Percentiles rank a stretch among this genome's conserved stretches.
These are phyloP conservation scores for Anastatus disparis DNA, from an alignment of 1,140 invertebrate species.

Conservation along the genomic window DNA sequence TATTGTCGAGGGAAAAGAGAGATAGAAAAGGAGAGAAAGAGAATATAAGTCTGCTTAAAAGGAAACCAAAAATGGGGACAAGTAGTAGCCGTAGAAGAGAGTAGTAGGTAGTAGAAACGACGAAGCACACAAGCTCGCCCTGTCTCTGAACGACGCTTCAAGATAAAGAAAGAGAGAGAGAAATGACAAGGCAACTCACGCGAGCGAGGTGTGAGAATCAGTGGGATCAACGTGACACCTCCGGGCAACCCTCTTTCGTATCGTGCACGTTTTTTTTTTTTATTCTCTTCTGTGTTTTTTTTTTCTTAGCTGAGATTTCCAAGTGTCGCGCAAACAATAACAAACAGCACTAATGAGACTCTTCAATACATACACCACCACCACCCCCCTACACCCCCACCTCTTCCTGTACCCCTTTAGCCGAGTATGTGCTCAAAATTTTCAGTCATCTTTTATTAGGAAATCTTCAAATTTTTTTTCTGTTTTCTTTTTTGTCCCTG, in stretches of 20 bases:
- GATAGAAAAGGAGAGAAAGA: no score
- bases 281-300: conserved; percentile 9
- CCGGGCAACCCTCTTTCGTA: conserved; percentile 61
- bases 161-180: conserved; percentile 44
- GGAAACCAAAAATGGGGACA: conserved; percentile 67
- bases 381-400: no score
- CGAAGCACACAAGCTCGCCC: conserved; percentile 5
- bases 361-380: conserved; percentile 59
- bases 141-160: conserved; percentile 34
- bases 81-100: conserved; percentile 53
- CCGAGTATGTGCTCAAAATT: conserved; percentile 27
- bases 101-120: conserved; percentile 38
- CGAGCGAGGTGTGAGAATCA: conserved; percentile 64
- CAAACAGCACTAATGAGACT: conserved; percentile 66
- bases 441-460: conserved; percentile 22
- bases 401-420: no score
- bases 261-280: conserved; percentile 43
- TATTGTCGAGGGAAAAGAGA: conserved; percentile 59
- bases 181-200: conserved; percentile 54
- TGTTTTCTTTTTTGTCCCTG: neutral
- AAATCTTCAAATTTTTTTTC: conserved; percentile 14
- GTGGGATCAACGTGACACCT: conserved; percentile 65
- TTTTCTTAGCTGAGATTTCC: conserved; percentile 23
- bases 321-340: conserved; percentile 63
- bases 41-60: conserved; percentile 66